phyloP scores from a whole-genome alignment of 2,113 vertebrate species.

The Lophotis ruficrista region DNA sequence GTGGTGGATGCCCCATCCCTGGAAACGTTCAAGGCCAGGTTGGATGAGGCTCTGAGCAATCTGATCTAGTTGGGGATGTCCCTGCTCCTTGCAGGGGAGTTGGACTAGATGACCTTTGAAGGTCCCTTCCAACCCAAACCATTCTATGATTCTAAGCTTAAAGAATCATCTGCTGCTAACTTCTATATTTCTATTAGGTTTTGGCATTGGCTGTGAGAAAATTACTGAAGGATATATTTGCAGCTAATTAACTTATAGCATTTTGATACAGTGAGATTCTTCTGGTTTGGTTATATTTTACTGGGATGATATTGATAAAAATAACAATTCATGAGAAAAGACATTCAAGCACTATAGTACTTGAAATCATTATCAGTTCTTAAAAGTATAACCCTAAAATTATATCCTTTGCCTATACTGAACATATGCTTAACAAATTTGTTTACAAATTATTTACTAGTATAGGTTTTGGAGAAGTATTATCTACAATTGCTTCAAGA shows the following conservation, averaged over 20 bases:
- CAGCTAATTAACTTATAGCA: not conserved
- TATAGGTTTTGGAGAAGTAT: not conserved
- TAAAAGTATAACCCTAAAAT: not conserved
- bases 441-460: not conserved
- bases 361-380: not conserved
- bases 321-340: not conserved
- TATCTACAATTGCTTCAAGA: not conserved
- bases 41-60: no score
- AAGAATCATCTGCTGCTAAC: not conserved
- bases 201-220: not conserved
- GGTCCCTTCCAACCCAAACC: no score
- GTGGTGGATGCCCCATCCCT: no score
- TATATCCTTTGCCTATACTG: not conserved
- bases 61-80: no score
- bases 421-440: not conserved
- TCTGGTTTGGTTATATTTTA: not conserved
- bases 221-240: not conserved
- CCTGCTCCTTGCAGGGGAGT: no score
- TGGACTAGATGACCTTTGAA: no score
- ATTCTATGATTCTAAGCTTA: not conserved
- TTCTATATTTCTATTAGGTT: not conserved
- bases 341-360: not conserved
- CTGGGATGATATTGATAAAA: not conserved
- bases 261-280: not conserved
- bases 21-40: no score